phyloP scores from a whole-genome alignment of 2,888 invertebrate genomes.

The Euzetes globulus region DNA sequence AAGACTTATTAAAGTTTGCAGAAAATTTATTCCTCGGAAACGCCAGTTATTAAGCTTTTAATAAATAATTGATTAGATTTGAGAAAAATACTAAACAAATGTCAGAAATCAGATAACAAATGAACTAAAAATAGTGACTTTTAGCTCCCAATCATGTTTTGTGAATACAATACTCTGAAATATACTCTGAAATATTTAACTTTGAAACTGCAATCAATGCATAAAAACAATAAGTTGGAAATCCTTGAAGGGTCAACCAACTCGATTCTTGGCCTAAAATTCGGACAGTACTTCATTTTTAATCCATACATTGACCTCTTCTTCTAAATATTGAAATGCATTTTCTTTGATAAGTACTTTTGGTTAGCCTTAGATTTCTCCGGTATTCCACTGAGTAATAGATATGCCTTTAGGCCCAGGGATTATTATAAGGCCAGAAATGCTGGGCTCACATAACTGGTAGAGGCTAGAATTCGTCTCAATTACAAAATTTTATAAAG shows the following conservation, averaged over 20 bases:
- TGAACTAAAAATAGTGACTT: too few species aligned
- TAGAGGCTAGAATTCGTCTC: not conserved
- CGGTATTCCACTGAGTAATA: not conserved
- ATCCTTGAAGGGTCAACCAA: not conserved
- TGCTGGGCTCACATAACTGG: not conserved
- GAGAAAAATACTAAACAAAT: not conserved
- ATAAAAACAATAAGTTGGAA: not conserved
- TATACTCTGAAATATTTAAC: too few species aligned
- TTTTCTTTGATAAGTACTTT: not conserved
- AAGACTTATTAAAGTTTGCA: conserved; percentile 8
- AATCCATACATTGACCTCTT: not conserved
- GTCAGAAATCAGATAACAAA: not conserved
- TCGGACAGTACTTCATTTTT: not conserved
- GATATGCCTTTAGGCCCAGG: not conserved
- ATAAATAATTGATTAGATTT: not conserved
- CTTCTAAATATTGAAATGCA: not conserved
- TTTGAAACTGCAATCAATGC: not conserved
- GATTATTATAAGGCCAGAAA: not conserved
- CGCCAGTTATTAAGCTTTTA: not conserved
- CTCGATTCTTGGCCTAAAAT: not conserved
- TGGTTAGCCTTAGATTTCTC: not conserved
- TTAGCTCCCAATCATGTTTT: too few species aligned
- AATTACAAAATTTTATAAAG: not conserved
- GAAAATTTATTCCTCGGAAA: not conserved
- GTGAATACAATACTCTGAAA: too few species aligned